Evolutionary conservation across 2,888 invertebrate genomes (phyloP).

Genomic region (Hyposoter dolosus): DNA sequence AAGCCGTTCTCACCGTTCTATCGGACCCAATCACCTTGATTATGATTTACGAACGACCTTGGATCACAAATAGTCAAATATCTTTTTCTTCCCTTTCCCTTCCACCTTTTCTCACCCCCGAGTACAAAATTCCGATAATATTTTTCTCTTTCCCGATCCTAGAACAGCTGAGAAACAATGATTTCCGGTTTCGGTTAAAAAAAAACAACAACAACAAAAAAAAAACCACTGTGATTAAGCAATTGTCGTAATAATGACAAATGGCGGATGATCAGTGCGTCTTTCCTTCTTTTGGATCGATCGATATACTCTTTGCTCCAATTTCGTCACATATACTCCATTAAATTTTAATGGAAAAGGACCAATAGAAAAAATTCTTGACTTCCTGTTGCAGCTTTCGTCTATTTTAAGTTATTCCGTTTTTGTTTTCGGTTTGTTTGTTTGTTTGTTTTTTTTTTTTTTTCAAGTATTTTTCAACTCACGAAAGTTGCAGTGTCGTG

Average conservation of each 20-base stretch:
- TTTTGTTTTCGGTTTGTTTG: constrained; percentile 9
- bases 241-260: background rate
- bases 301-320: constrained; percentile 25
- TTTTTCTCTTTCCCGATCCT: background rate
- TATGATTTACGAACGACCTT: constrained; percentile 30
- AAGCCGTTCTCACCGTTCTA: constrained; percentile 73
- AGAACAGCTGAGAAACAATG: background rate
- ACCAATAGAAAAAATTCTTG: background rate
- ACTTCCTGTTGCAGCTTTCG: background rate
- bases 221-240: background rate
- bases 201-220: background rate
- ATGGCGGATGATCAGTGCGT: constrained; percentile 45
- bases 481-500: constrained; percentile 43
- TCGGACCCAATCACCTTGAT: constrained; percentile 75
- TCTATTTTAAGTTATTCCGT: background rate
- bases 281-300: constrained; percentile 47
- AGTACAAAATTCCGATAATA: background rate
- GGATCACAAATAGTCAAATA: constrained; percentile 37
- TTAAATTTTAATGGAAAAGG: background rate
- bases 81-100: background rate
- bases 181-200: background rate
- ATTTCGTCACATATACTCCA: background rate
- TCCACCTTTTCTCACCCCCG: background rate
- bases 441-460: no score
- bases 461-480: constrained; percentile 25